phyloP scores from a whole-genome alignment of 2,113 vertebrate species.

The Odobenus rosmarus region DNA sequence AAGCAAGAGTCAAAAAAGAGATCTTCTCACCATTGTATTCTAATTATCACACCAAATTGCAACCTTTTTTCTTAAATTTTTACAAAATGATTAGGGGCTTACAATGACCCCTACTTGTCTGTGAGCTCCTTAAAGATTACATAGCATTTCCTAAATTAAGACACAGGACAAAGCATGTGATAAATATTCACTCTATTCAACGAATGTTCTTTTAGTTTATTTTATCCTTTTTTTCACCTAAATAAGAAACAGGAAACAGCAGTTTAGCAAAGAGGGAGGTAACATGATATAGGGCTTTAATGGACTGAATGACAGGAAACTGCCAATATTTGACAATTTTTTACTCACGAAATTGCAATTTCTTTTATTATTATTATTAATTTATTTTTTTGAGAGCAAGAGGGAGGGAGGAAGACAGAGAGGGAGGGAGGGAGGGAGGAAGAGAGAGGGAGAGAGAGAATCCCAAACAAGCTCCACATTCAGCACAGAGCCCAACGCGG shows the following conservation, averaged over 20 bases:
- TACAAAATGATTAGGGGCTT: not conserved
- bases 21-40: not conserved
- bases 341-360: not conserved
- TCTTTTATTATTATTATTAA: not conserved
- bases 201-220: not conserved
- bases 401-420: too few relatives aligned
- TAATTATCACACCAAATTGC: slow-evolving; percentile 29
- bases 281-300: not conserved
- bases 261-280: not conserved
- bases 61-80: not conserved
- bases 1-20: not conserved
- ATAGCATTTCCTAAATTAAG: slow-evolving; percentile 27
- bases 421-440: not conserved
- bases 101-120: not conserved
- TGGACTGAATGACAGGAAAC: not conserved
- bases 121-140: not conserved
- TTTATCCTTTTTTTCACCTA: slow-evolving; percentile 27
- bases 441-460: not conserved
- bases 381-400: not conserved
- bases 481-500: not conserved
- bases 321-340: not conserved
- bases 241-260: not conserved
- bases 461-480: not conserved
- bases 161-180: not conserved
- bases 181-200: not conserved